These are phyloP conservation scores for Caenorhabditis panamensis DNA, from an alignment of 2,888 invertebrate species.

Conservation along the genomic window DNA sequence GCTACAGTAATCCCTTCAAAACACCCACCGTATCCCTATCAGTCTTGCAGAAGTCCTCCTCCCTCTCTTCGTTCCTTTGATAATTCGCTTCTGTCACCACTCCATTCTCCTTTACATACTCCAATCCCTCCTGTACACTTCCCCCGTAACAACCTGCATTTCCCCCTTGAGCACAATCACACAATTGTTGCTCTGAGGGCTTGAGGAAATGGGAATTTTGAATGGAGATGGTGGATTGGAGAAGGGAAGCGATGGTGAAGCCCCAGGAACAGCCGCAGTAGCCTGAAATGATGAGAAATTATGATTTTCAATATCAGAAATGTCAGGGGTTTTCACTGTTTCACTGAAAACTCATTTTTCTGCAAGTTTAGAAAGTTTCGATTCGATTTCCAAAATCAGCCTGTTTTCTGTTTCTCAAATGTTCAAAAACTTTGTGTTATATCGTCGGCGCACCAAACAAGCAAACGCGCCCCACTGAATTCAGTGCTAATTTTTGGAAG, in stretches of 20 bases:
- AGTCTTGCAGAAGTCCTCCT: constrained; percentile 15
- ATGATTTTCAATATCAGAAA: no score
- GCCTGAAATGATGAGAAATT: constrained; percentile 5
- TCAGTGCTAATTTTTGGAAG: no score
- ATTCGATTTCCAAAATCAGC: no score
- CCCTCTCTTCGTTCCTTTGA: constrained; percentile 19
- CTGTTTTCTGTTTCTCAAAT: no score
- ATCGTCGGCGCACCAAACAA: no score
- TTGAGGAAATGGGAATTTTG: constrained; percentile 2
- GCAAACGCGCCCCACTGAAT: no score
- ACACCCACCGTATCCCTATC: constrained; percentile 18
- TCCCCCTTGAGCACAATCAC: constrained; percentile 44
- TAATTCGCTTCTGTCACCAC: constrained; percentile 22
- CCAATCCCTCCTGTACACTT: constrained; percentile 23
- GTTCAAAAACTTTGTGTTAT: no score
- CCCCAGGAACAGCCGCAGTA: constrained; percentile 49
- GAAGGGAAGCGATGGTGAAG: constrained; percentile 23
- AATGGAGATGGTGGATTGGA: constrained; percentile 31
- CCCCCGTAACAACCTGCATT: constrained; percentile 32
- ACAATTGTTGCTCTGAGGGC: constrained; percentile 35
- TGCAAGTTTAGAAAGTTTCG: no score
- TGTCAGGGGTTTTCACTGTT: no score
- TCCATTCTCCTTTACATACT: constrained; percentile 26
- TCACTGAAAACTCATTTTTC: no score
- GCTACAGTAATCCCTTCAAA: no score